Base-by-base conservation (phyloP, 2,888 invertebrate genomes). In the Mimumesa dahlbomi region DNA sequence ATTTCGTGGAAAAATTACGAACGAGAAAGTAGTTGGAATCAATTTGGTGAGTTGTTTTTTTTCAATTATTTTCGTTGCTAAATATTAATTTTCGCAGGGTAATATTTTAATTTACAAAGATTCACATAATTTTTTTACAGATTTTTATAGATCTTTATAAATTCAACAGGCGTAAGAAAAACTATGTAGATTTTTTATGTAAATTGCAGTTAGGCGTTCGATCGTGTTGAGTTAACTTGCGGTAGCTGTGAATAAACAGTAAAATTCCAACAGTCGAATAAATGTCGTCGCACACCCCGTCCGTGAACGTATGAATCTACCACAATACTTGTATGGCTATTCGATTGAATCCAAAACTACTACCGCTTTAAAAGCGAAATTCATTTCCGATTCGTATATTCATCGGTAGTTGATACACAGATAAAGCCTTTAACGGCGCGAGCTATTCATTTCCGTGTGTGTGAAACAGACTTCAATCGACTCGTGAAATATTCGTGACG, bases 231-330 rank as follows among this genome's bases (percentile, higher is more conserved):
- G 69, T 71, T 71, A 71, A 69, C 69, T 50, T 49, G 69, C 13
- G 71, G 69, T 57, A 25, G 18, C 4, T 14, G 62, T 36, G 71
- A 69, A 62, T 43, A 57, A 57, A 62, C 70, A 29, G 50, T 43
- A 57, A 69, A 69, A 71, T 71, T 62, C 69, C 57, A 49, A 69
- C 69, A 45, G 50, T 21, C 69, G 63, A 57, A 69, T 71, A 62
- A 71, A 69, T 58, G 69, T 71, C 71, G 42, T 49, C 67, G 58
- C 67, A 58, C 53, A 69, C 22, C n/a, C n/a, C 49, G 43, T 53
- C 42, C 46, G 31, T 36, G 57, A 46, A 50, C 53, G 48, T 58
- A 43, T 53, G 49, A 53, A 66, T 53, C n/a, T n/a, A 22, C 53
- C 36, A 6, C 48, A 42, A 29, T 36, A 58, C 19, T 67, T 31